Evolutionary conservation across 1,140 invertebrate species (phyloP), one percentile per base, ranked within the genome.

Genomic region (Cephus cinctus): DNA sequence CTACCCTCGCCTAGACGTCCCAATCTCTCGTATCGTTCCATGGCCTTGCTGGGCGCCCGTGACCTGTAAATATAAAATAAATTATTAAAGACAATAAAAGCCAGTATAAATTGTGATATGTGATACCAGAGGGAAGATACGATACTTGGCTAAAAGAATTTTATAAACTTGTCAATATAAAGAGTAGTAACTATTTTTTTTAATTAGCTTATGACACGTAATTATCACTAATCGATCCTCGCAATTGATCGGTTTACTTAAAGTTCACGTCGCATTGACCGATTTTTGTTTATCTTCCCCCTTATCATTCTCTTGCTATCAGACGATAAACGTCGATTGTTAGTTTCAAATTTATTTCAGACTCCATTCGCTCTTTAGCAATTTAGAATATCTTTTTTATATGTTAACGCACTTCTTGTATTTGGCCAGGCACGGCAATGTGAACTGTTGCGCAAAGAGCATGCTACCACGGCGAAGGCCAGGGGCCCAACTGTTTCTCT

Each of bases 1-100:
- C 94, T 97, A 43, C 97, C 97, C 80, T 99, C 97, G 48, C 97
- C 97, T 25, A 99, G 87, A 66, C 97, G 96, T 32, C 85, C 87
- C 12, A 99, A 78, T 76, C 95, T 96, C 76, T 99, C 97, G 79
- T 99, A 99, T 47, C 96, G 88, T 76, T 99, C 97, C 96, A 99
- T 98, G 59, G 86, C 84, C 69, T 89, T 88, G 64, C 89, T 91
- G 60, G 90, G 85, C 42, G 86, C 89, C 66, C 89, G 83, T 59
- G 89, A 86, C 77, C 90, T 91, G 67, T 14, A 59, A 62, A 47
- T 43, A 58, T 51, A 31, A 44, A 12, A 21, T 12, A 16, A 11
- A 48, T 15, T 3, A 44, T 30, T 25, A 47, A 16, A 31, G 14
- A 20, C 20, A 39, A 19, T 46, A 9, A 4, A 2, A 8, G 27